Evolutionary conservation across 30 jellyfish, hydroid and myxozoan genomes (phyloP).

Genomic region (Clytia hemisphaerica): DNA sequence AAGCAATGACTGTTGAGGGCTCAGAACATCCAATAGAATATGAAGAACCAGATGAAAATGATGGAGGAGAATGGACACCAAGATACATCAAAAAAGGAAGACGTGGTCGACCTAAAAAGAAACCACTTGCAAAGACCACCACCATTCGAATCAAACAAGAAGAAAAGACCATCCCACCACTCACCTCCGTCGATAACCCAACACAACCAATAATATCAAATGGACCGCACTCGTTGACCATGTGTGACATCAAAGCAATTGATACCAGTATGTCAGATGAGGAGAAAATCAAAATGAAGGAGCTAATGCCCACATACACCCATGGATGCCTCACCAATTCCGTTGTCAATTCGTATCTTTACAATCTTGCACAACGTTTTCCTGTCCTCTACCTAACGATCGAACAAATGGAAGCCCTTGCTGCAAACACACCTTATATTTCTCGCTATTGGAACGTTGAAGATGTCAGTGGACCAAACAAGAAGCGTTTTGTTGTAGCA

Average conservation of each 20-base stretch:
- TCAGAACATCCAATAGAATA: background rate
- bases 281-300: background rate
- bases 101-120: background rate
- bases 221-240: slow-evolving; percentile 12
- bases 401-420: slow-evolving; percentile 11
- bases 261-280: background rate
- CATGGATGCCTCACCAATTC: background rate
- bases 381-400: background rate
- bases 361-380: background rate
- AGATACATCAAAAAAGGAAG: slow-evolving; percentile 2
- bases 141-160: background rate
- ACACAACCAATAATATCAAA: background rate
- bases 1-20: no score
- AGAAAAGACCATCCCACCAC: background rate
- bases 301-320: slow-evolving; percentile 8
- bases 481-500: background rate
- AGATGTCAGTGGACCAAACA: slow-evolving; percentile 8
- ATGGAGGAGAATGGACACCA: slow-evolving; percentile 16
- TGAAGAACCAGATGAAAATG: background rate
- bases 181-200: background rate
- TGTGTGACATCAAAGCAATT: slow-evolving; percentile 11
- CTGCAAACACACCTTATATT: background rate
- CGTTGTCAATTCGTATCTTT: slow-evolving; percentile 12
- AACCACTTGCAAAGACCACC: background rate
- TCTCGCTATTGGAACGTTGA: slow-evolving; percentile 14